Conservation (phyloP, 2,888 invertebrate genomes). For the Oligia strigilis region DNA sequence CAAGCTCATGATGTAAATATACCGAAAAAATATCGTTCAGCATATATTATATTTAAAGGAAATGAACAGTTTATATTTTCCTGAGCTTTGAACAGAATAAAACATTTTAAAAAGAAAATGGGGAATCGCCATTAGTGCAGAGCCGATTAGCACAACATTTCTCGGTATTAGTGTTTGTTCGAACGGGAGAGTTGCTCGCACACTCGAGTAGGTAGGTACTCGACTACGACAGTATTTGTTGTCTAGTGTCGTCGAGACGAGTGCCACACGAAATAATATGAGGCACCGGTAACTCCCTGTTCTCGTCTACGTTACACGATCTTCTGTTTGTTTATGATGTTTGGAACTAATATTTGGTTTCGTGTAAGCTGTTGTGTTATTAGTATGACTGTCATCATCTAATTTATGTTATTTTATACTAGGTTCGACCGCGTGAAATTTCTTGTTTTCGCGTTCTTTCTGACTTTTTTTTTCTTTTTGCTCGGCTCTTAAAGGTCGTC, state of each 20-base stretch:
- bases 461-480: no score
- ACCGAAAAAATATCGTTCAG: not conserved
- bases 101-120: conserved; percentile 69
- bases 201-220: conserved; percentile 45
- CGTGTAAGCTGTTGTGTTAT: conserved; percentile 10
- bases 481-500: no score
- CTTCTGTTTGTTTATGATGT: conserved; percentile 15
- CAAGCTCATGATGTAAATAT: conserved; percentile 10
- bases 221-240: conserved; percentile 55
- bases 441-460: no score
- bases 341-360: conserved; percentile 26
- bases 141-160: conserved; percentile 74
- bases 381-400: not conserved
- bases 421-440: no score
- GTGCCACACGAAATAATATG: conserved; percentile 48
- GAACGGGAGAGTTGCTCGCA: conserved; percentile 63
- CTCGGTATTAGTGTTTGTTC: conserved; percentile 68
- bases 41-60: conserved; percentile 3
- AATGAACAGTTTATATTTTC: conserved; percentile 41
- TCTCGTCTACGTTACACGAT: conserved; percentile 8
- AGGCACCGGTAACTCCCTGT: conserved; percentile 28
- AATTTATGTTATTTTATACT: not conserved
- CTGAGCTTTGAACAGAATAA: conserved; percentile 46
- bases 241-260: conserved; percentile 34
- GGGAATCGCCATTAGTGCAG: conserved; percentile 73